Evolutionary conservation across 2,888 invertebrate species (phyloP), one percentile per base, ranked within the genome.

Genomic region (Sericinus montela): DNA sequence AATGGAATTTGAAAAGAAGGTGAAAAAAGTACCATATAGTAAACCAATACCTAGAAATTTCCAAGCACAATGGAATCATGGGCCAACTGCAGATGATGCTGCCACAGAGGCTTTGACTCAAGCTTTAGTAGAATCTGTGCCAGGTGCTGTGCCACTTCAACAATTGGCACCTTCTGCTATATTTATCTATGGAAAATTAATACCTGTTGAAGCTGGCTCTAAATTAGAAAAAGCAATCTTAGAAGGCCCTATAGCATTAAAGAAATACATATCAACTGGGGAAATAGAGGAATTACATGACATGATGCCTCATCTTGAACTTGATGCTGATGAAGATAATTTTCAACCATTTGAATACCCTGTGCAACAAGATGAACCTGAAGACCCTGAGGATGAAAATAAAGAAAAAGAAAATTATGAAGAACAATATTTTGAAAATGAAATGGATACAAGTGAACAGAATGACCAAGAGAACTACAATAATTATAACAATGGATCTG

Each of bases 1-100:
- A 30, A 93, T 94, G 67, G 94, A 94, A 32, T 93, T 93, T 72
- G 90, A 91, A 50, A 93, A 93, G 72, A 93, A 94, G 62, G 90
- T 93, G 32, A 95, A 95, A 69, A 95, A 95, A 74, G 96, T 97
- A 46, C 98, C 98, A 6, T 98, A 97, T 71, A 96, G 97, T 63
- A 97, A 98, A 79, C 98, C 98, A 11, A 98, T 98, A 75, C 98
- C 98, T 1, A 93, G 96, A 64, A 96, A 97, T 70, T 98, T 98
- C 88, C 97, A 98, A 85, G 96, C 96, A n/a, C 97, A 97, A 60
- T 98, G 98, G 98, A 96, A 96, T 66, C 95, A 95, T 72, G 93
- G 94, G 45, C 80, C 84, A 25, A 90, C 92, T 40, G 82, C 88
- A 29, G 86, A 90, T 52, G 91, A 91, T 51, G 72, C 79, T 51